These are phyloP conservation scores for Mus pahari DNA, from an alignment of 2,113 vertebrate species.

Conservation along the genomic window DNA sequence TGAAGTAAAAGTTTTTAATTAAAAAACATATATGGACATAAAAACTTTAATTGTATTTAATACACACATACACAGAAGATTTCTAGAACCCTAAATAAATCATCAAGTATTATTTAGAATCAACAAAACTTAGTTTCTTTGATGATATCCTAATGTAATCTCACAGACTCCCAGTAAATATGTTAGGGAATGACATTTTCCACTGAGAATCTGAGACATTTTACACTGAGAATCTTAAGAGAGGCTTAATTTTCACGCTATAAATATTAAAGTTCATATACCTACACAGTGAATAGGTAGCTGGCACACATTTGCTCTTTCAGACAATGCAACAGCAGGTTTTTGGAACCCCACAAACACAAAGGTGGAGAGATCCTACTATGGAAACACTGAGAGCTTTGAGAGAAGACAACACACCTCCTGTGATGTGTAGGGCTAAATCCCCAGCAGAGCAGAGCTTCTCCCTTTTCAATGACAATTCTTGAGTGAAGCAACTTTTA, in stretches of 20 bases:
- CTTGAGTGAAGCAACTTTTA: slow-evolving; percentile 41
- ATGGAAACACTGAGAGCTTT: slow-evolving; percentile 58
- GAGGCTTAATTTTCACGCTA: slow-evolving; percentile 82
- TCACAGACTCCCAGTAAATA: slow-evolving; percentile 85
- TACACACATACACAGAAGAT: slow-evolving; percentile 85
- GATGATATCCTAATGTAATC: slow-evolving; percentile 86
- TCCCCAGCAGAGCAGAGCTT: slow-evolving; percentile 24
- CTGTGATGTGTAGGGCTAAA: neutral
- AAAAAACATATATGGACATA: slow-evolving; percentile 85
- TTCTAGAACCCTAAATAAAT: slow-evolving; percentile 86
- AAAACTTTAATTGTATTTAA: slow-evolving; percentile 87
- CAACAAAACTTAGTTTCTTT: slow-evolving; percentile 82
- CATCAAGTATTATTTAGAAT: slow-evolving; percentile 85
- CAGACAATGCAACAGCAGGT: slow-evolving; percentile 70
- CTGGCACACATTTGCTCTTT: slow-evolving; percentile 77
- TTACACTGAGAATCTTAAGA: slow-evolving; percentile 84
- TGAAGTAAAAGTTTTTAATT: neutral
- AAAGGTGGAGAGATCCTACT: slow-evolving; percentile 62
- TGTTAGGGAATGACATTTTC: slow-evolving; percentile 84
- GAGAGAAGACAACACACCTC: slow-evolving; percentile 41
- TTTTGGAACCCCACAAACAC: slow-evolving; percentile 54
- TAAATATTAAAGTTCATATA: slow-evolving; percentile 72
- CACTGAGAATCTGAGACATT: slow-evolving; percentile 83
- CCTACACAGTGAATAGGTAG: slow-evolving; percentile 56
- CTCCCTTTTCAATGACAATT: slow-evolving; percentile 47